Percentiles rank a stretch among this genome's conserved stretches.
phyloP scores from a whole-genome alignment of 2,797 vertebrate species.

The Spea hammondii region DNA sequence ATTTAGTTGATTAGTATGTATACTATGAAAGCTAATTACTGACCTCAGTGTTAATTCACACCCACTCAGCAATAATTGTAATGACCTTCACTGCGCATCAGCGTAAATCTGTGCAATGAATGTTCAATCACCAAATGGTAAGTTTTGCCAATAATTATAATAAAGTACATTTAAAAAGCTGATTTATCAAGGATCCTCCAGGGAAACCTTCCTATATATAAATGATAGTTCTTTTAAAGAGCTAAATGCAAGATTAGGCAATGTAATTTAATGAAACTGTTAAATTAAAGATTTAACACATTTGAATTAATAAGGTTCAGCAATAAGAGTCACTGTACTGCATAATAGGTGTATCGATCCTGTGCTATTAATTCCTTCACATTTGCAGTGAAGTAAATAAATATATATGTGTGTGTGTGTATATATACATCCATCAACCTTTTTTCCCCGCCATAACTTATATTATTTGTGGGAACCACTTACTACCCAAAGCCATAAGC shows the following conservation, averaged over 20 bases:
- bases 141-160: slow-evolving; percentile 44
- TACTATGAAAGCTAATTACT: slow-evolving; percentile 43
- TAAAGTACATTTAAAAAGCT: slow-evolving; percentile 41
- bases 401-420: not conserved
- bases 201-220: slow-evolving; percentile 47
- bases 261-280: slow-evolving; percentile 52
- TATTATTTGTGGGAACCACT: too few species aligned
- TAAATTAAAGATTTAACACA: slow-evolving; percentile 35
- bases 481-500: too few species aligned
- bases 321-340: slow-evolving; percentile 25
- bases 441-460: too few species aligned
- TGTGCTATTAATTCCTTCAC: slow-evolving; percentile 8
- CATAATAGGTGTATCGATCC: slow-evolving; percentile 29
- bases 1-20: slow-evolving; percentile 48
- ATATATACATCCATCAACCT: too few species aligned
- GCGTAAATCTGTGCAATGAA: slow-evolving; percentile 34
- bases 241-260: slow-evolving; percentile 41
- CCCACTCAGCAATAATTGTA: slow-evolving; percentile 41
- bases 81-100: slow-evolving; percentile 46
- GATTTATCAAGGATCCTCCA: slow-evolving; percentile 47
- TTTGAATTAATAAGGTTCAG: slow-evolving; percentile 36
- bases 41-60: slow-evolving; percentile 48
- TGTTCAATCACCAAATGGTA: slow-evolving; percentile 35
- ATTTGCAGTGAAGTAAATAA: not conserved
- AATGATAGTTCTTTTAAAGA: slow-evolving; percentile 44